Conservation (phyloP, 1,140 invertebrate species). For the Scaptomyza hsui region DNA sequence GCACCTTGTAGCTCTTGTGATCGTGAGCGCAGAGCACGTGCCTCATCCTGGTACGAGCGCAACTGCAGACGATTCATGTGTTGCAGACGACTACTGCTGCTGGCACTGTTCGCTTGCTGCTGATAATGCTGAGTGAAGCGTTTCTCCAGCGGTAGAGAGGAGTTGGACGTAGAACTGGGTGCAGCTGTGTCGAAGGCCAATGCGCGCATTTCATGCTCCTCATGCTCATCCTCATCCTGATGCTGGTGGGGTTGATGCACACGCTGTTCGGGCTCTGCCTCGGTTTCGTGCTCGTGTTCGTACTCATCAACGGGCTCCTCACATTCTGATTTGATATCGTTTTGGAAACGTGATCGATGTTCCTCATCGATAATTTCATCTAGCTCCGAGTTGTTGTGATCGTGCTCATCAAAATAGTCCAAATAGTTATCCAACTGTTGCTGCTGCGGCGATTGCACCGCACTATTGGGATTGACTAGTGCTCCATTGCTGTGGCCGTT, state of each 20-base stretch:
- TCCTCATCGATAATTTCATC: slow-evolving; percentile 77
- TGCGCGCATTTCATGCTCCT: slow-evolving; percentile 54
- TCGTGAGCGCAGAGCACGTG: slow-evolving; percentile 58
- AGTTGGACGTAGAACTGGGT: slow-evolving; percentile 50
- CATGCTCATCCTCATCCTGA: slow-evolving; percentile 49
- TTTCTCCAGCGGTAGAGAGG: slow-evolving; percentile 39
- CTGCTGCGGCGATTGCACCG: slow-evolving; percentile 53
- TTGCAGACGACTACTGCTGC: slow-evolving; percentile 36
- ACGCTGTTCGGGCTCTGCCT: slow-evolving; percentile 41
- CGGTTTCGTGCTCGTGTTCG: slow-evolving; percentile 47
- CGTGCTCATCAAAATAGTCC: slow-evolving; percentile 72
- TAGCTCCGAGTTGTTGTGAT: slow-evolving; percentile 69
- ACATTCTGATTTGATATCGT: slow-evolving; percentile 80
- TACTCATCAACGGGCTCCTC: slow-evolving; percentile 73
- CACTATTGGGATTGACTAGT: slow-evolving; percentile 35
- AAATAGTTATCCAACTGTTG: slow-evolving; percentile 72
- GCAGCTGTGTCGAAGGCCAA: slow-evolving; percentile 28
- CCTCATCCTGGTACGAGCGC: slow-evolving; percentile 65
- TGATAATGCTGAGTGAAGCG: slow-evolving; percentile 59
- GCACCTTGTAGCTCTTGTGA: slow-evolving; percentile 60
- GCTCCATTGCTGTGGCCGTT: slow-evolving; percentile 25
- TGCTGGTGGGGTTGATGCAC: slow-evolving; percentile 26
- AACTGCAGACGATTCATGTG: slow-evolving; percentile 63
- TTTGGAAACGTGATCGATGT: slow-evolving; percentile 52
- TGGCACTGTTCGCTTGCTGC: slow-evolving; percentile 25